Conservation (phyloP, 2,113 vertebrate species). For the Eretmochelys imbricata region DNA sequence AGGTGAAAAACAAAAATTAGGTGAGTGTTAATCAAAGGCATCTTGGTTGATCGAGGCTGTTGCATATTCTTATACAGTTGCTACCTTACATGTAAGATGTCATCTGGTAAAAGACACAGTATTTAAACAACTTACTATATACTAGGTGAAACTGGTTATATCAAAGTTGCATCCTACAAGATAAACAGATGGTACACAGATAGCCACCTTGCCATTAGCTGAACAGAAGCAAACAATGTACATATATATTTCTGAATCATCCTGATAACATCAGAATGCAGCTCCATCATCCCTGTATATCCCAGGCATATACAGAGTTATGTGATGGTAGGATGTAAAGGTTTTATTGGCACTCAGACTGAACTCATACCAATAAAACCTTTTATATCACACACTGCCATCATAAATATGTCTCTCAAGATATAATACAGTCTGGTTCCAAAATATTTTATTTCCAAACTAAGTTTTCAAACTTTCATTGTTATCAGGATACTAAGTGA, state of each 20-base stretch:
- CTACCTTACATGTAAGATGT: constrained; percentile 30
- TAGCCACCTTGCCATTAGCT: background rate
- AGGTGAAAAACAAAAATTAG: constrained; percentile 8
- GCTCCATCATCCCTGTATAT: background rate
- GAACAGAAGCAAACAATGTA: background rate
- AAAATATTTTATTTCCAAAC: background rate
- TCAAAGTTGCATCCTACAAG: background rate
- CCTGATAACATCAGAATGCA: background rate
- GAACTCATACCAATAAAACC: background rate
- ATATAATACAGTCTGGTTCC: background rate
- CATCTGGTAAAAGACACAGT: background rate
- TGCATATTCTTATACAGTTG: background rate
- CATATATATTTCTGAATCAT: background rate
- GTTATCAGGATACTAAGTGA: background rate
- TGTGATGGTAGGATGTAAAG: background rate
- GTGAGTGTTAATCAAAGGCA: background rate
- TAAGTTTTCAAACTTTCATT: background rate
- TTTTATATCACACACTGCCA: background rate
- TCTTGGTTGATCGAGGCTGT: background rate
- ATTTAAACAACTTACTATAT: background rate
- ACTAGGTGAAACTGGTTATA: constrained; percentile 6
- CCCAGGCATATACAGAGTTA: background rate
- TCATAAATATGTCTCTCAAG: background rate
- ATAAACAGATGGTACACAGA: background rate
- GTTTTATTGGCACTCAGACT: background rate